Evolutionary conservation across 2,113 vertebrate species (phyloP), one percentile per base, ranked within the genome.

Genomic region (Pao palembangensis): DNA sequence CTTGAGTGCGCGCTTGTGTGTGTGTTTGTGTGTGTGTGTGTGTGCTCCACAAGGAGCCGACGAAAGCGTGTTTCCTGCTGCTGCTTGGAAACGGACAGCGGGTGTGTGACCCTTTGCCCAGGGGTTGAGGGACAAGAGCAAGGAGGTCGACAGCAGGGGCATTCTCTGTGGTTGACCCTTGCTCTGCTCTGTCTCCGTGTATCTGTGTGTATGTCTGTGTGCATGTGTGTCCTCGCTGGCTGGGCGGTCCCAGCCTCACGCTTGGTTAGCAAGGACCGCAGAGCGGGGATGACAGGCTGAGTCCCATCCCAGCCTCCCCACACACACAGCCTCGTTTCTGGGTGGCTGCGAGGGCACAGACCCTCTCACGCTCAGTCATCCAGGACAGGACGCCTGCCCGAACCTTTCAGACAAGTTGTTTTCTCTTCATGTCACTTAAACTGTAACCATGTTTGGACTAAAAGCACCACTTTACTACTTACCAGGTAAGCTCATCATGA

Each of bases 401-500:
- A 58, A 44, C 67, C 3, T 58, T 68, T 78, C 16, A 82, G 69
- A 78, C 67, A 79, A 79, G 64, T 83, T 85, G 34, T 77, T 78
- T 66, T 69, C 73, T 75, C 90, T 92, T 90, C 88, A 94, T 95
- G 93, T 93, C 90, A 90, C 91, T 90, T 84, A 90, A 91, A 91
- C 76, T 70, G 86, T 90, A 91, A 94, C 83, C 93, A 98, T 98
- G 96, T 98, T 97, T 92, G 96, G 96, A 94, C 82, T 98, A 92
- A 98, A 98, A 91, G 94, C 96, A 50, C 95, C 96, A 65, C 93
- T 98, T 76, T 98, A 96, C 94, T 98, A 96, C 92, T 88, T 98
- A 90, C 94, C 95, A 94, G 96, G 96, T 98, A 95, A 96, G 94
- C 63, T 28, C 62, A 47, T 67, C 21, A 14, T 44, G 18, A 8